A percentile compares a stretch with the other conserved stretches of the same genome.
Conservation (phyloP, 1,140 invertebrate genomes). For the Metopolophium dirhodum region DNA sequence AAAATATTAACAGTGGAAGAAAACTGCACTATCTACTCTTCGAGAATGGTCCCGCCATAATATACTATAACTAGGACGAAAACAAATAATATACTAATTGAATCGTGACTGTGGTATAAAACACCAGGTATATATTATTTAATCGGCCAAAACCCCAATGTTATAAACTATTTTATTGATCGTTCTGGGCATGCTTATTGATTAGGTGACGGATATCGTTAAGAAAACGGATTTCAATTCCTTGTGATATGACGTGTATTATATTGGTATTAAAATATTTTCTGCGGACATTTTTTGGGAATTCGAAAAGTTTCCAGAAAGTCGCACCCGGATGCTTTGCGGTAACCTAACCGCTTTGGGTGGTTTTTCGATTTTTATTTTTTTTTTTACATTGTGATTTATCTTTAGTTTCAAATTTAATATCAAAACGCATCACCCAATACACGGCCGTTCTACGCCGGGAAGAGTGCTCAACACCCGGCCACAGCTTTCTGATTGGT, state of each 20-base stretch:
- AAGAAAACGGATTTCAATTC: not conserved
- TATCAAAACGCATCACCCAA: no score
- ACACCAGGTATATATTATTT: no score
- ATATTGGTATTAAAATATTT: not conserved
- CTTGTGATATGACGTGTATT: not conserved
- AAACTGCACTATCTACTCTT: no score
- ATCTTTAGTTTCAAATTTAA: not conserved
- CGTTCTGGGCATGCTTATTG: no score
- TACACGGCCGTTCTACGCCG: not conserved
- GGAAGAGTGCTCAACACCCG: not conserved
- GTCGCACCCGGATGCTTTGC: not conserved
- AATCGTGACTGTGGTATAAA: no score
- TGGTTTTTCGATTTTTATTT: not conserved
- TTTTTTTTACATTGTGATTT: not conserved
- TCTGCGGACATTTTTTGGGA: not conserved
- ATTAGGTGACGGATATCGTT: not conserved
- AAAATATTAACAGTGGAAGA: no score
- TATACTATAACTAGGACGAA: no score
- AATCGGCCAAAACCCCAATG: no score
- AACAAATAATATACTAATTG: no score
- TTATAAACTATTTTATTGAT: no score
- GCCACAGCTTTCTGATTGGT: not conserved
- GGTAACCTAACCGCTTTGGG: not conserved
- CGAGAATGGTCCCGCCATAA: no score
- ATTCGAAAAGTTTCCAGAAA: not conserved